Evolutionary conservation across 2,113 vertebrate species (phyloP).

Genomic region (Zosterops borbonicus): DNA sequence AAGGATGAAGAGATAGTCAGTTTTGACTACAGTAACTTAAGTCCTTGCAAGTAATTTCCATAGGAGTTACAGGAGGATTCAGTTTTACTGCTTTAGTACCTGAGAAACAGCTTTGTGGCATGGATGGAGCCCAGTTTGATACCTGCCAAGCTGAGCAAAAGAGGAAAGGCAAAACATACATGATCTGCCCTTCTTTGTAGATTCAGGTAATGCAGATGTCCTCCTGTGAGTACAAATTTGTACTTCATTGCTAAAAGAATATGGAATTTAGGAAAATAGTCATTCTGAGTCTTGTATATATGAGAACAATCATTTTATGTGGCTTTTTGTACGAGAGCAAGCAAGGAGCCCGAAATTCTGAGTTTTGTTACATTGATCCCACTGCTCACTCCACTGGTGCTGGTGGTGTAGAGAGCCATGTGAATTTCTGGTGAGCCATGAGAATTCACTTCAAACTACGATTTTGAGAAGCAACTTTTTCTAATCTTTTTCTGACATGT

Average conservation of each 20-base stretch:
- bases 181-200: not conserved
- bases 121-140: not conserved
- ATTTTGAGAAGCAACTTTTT: not conserved
- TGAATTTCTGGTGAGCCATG: not conserved
- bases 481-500: not conserved
- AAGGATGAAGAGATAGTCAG: not conserved
- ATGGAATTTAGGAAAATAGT: not conserved
- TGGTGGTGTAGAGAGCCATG: accelerated
- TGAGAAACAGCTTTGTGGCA: not conserved
- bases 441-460: not conserved
- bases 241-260: not conserved
- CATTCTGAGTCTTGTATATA: not conserved
- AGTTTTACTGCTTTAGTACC: not conserved
- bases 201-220: not conserved
- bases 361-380: not conserved
- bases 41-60: not conserved
- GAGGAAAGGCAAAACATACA: not conserved
- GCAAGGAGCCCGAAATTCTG: not conserved
- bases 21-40: not conserved
- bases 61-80: not conserved
- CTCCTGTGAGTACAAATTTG: not conserved
- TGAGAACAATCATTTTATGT: not conserved
- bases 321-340: not conserved
- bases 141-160: not conserved
- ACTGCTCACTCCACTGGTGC: not conserved